Evolutionary conservation across 2,113 vertebrate genomes (phyloP).

Genomic region (human): DNA sequence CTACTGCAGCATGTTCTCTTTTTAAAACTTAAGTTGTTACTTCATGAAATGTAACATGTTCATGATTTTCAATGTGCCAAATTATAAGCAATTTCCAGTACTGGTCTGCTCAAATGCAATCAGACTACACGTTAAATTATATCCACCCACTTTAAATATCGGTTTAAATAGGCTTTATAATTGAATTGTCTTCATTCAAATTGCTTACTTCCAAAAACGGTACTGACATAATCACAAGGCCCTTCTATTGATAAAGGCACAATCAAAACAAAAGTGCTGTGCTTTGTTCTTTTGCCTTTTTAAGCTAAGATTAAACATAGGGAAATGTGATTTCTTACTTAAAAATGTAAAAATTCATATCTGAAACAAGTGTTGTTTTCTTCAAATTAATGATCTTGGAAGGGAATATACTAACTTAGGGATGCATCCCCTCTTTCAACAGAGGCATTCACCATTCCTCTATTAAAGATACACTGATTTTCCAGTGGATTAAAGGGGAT

Average conservation of each 20-base stretch:
- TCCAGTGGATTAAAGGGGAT: not conserved
- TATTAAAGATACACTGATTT: not conserved
- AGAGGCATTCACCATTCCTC: not conserved
- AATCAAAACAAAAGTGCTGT: not conserved
- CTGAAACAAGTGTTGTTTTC: not conserved
- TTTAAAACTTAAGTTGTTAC: not conserved
- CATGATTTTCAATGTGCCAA: not conserved
- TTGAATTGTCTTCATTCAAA: not conserved
- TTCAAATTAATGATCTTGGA: not conserved
- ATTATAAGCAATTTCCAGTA: slow-evolving; percentile 20
- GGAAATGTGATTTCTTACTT: slow-evolving; percentile 6
- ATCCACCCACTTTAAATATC: not conserved
- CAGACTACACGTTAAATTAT: not conserved
- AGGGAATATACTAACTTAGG: not conserved
- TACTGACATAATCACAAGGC: not conserved
- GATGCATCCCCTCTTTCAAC: not conserved
- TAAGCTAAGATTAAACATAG: not conserved
- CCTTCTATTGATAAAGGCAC: not conserved
- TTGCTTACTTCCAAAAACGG: not conserved
- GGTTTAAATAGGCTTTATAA: not conserved
- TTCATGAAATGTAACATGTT: not conserved
- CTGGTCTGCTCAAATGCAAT: not conserved
- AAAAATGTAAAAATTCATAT: not conserved
- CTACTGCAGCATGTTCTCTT: not conserved
- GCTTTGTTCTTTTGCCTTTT: not conserved